Conservation (phyloP, 2,113 vertebrate species). For the Abramis brama region DNA sequence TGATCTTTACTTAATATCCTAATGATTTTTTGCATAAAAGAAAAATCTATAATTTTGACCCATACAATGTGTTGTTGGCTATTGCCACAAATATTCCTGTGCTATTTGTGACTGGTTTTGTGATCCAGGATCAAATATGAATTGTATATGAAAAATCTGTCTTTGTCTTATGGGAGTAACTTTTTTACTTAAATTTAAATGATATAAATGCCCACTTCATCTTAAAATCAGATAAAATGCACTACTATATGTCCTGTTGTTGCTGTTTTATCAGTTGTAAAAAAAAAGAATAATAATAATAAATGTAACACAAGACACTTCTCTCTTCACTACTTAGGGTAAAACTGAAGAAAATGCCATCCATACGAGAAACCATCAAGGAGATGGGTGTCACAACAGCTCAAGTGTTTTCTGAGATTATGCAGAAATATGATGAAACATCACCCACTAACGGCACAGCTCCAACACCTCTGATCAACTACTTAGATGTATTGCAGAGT, state of each 20-base stretch:
- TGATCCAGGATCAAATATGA: not conserved
- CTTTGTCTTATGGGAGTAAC: not conserved
- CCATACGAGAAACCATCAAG: conserved; percentile 85
- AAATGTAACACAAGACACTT: not conserved
- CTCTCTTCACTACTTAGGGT: conserved; percentile 73
- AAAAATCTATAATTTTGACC: too few relatives aligned
- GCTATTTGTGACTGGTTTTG: too few relatives aligned
- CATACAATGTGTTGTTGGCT: too few relatives aligned
- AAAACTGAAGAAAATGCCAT: conserved; percentile 87
- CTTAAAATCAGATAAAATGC: not conserved
- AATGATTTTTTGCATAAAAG: too few relatives aligned
- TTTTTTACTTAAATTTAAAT: not conserved
- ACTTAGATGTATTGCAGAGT: conserved; percentile 85
- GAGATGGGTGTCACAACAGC: conserved; percentile 80
- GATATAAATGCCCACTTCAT: not conserved
- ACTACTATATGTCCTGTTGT: not conserved
- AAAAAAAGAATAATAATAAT: not conserved
- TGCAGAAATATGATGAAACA: conserved; percentile 52
- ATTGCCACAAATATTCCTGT: too few relatives aligned
- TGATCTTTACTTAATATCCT: too few relatives aligned
- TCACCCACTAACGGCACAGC: conserved; percentile 77
- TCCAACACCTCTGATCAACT: conserved; percentile 90
- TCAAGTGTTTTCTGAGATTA: conserved; percentile 75
- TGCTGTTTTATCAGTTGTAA: not conserved
- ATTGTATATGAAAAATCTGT: not conserved